Evolutionary conservation across 2,113 vertebrate species (phyloP), one percentile per base, ranked within the genome.

Genomic region (Eretmochelys imbricata): DNA sequence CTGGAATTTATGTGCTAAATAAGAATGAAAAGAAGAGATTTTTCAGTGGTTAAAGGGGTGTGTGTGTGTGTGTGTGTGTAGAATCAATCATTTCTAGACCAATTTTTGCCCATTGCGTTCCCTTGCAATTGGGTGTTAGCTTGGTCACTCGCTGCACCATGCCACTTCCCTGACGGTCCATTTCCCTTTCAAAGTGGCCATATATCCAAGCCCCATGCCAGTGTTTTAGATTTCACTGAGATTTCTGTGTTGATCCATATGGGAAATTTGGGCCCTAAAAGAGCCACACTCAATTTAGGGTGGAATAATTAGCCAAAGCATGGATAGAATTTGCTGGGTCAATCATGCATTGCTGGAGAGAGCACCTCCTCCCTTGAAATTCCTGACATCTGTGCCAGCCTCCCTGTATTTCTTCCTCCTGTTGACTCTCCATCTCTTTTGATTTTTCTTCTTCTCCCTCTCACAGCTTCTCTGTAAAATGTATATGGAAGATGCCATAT

Each of bases 1-100:
- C 96, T 95, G 93, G 95, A 98, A 97, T 97, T 95, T 92, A 91
- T 22, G 75, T 11, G 17, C 89, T 75, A 92, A 97, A 95, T 97
- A 91, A 94, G 96, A 91, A 89, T 82, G 35, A 84, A 95, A 92
- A 93, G 93, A 97, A 54, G 84, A 46, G 54, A 85, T 38, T 38
- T 38, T 38, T 38, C 38, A 38, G 95, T 95, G 42, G 22, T 48
- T 25, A 78, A 78, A 46, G 42, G 38, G 12, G 22, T 57, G 55
- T 27, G 92, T 96, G 94, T 91, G 93, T 89, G 95, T 89, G 8
- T 1, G 92, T 96, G 94, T 91, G 93, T 89, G 95, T 89, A 91
- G 89, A 94, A 95, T 85, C 89, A 0, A 0, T 57, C 0, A 0
- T 89, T 90, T 91, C 93, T 95, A 46, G 72, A 2, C 72, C 24